Evolutionary conservation across 2,113 vertebrate species (phyloP).

Genomic region (Phyllostomus hastatus): DNA sequence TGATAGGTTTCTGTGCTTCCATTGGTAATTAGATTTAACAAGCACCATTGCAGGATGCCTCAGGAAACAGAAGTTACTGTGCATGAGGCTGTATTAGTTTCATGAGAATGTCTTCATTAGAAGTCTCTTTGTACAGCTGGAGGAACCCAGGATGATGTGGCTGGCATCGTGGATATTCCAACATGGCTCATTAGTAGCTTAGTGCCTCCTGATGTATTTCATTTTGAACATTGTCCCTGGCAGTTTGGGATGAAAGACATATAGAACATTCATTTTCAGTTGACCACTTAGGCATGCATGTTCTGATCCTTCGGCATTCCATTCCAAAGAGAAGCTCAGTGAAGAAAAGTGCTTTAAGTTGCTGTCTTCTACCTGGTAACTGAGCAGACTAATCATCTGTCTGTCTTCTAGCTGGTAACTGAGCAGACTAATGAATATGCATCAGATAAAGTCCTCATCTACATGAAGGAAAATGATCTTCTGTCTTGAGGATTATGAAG

Average conservation of each 20-base stretch:
- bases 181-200: neutral
- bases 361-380: neutral
- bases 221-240: neutral
- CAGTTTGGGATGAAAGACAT: neutral
- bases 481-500: constrained; percentile 1
- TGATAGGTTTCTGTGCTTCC: constrained; percentile 30
- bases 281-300: neutral
- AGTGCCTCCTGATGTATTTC: neutral
- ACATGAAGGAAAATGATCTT: neutral
- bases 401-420: neutral
- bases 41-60: neutral
- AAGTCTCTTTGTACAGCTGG: neutral
- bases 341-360: constrained; percentile 16
- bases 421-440: neutral
- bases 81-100: neutral
- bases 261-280: constrained; percentile 36
- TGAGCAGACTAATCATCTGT: neutral
- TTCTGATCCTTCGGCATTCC: neutral
- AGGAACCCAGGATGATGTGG: neutral
- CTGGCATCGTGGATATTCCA: neutral
- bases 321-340: neutral
- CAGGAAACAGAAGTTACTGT: neutral
- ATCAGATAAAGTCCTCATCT: neutral
- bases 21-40: constrained; percentile 40
- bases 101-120: constrained; percentile 1